Conservation (phyloP, 2,797 vertebrate species). For the Bryconaethiops microstoma region DNA sequence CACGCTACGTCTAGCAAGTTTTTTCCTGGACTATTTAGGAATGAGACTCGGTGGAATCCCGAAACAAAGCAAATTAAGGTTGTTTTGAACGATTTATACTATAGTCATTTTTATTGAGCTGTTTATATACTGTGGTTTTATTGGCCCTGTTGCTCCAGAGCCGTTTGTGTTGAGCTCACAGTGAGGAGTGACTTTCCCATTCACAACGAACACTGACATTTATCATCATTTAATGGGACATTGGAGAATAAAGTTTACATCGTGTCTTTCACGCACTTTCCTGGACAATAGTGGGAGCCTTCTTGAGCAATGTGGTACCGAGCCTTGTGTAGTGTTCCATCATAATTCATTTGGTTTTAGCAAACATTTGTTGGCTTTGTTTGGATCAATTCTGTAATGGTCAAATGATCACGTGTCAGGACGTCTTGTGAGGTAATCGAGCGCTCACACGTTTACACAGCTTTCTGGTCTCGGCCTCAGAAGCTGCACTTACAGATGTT, state of each 20-base stretch:
- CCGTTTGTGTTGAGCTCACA: not conserved
- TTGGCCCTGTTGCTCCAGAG: not conserved
- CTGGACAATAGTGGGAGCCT: not conserved
- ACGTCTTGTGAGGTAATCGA: too few relatives aligned
- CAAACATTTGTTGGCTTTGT: not conserved
- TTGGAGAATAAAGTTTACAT: not conserved
- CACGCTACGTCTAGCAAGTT: not conserved
- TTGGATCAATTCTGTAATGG: not conserved
- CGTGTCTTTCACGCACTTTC: not conserved
- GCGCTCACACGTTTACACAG: too few relatives aligned
- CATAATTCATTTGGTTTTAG: not conserved
- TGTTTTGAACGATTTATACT: not conserved
- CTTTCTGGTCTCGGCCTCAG: too few relatives aligned
- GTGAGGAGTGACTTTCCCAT: slow-evolving; percentile 8
- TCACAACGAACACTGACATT: not conserved
- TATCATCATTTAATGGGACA: slow-evolving; percentile 12
- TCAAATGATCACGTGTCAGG: too few relatives aligned
- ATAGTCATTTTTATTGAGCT: slow-evolving; percentile 28
- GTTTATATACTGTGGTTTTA: slow-evolving; percentile 15
- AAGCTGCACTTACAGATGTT: too few relatives aligned
- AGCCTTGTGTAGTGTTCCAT: not conserved
- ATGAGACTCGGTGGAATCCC: not conserved
- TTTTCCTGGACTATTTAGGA: slow-evolving; percentile 18
- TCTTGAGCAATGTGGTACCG: not conserved
- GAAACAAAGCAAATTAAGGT: slow-evolving; percentile 6